Evolutionary conservation across 2,888 invertebrate species (phyloP).

Genomic region (Ischnus inquisitorius): DNA sequence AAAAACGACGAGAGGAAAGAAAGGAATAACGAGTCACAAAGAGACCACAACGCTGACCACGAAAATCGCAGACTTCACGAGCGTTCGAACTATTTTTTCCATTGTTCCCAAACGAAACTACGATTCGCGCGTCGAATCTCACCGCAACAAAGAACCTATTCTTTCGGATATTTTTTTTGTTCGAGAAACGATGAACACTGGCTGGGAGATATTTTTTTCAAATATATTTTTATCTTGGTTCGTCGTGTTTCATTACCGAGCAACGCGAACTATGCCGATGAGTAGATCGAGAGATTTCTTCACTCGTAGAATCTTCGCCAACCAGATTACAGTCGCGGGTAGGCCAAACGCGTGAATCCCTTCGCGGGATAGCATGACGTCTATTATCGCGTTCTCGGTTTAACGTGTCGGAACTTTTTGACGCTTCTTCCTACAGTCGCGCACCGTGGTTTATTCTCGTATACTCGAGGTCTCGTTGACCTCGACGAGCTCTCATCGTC

Average conservation of each 20-base stretch:
- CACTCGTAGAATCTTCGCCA: slow-evolving; percentile 53
- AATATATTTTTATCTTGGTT: neutral
- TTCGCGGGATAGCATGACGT: slow-evolving; percentile 65
- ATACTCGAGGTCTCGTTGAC: slow-evolving; percentile 72
- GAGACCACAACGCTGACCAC: slow-evolving; percentile 42
- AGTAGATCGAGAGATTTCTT: slow-evolving; percentile 35
- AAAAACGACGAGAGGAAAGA: slow-evolving; percentile 18
- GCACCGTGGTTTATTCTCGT: slow-evolving; percentile 68
- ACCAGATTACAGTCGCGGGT: slow-evolving; percentile 53
- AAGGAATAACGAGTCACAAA: slow-evolving; percentile 9
- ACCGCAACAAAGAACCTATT: slow-evolving; percentile 17
- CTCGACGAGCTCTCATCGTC: slow-evolving; percentile 62
- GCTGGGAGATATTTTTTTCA: neutral
- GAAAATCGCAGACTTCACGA: slow-evolving; percentile 15
- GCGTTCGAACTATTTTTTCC: slow-evolving; percentile 17
- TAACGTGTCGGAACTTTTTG: neutral
- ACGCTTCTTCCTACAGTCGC: slow-evolving; percentile 40
- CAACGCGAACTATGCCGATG: slow-evolving; percentile 12
- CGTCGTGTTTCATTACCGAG: neutral
- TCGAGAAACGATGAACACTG: neutral
- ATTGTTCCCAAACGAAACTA: neutral
- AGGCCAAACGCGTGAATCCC: slow-evolving; percentile 66
- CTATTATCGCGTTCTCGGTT: slow-evolving; percentile 46
- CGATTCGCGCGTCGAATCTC: neutral
- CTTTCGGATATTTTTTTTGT: neutral